Evolutionary conservation across 1,140 invertebrate genomes (phyloP).

Genomic region (Halyomorpha halys): DNA sequence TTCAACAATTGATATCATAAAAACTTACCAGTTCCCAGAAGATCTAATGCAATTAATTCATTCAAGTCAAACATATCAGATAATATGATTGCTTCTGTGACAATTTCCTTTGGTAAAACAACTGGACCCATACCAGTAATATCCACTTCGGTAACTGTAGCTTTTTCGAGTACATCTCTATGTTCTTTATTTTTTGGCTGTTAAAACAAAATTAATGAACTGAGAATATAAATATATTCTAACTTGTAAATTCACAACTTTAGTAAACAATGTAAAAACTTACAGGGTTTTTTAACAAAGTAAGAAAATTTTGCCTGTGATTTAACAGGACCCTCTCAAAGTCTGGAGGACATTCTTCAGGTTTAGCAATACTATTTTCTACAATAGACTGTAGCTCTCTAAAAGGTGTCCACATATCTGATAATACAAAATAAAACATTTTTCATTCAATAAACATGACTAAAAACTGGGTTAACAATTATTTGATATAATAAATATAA

Average conservation of each 20-base stretch:
- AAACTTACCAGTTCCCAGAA: slow-evolving; percentile 61
- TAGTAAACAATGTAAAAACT: slow-evolving; percentile 35
- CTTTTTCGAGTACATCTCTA: slow-evolving; percentile 68
- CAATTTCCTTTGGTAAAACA: slow-evolving; percentile 67
- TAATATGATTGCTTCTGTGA: slow-evolving; percentile 83
- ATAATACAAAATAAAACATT: slow-evolving; percentile 30
- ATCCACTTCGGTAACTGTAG: slow-evolving; percentile 65
- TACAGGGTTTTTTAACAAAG: slow-evolving; percentile 78
- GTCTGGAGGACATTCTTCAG: slow-evolving; percentile 50
- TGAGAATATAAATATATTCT: slow-evolving; percentile 37
- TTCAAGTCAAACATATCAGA: slow-evolving; percentile 93
- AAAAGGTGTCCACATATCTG: slow-evolving; percentile 80
- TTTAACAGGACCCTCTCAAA: slow-evolving; percentile 67
- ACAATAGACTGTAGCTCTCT: slow-evolving; percentile 67
- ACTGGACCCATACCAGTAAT: slow-evolving; percentile 64
- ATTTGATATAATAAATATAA: too few species aligned
- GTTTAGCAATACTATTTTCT: slow-evolving; percentile 55
- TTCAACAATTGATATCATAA: too few species aligned
- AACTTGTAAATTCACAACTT: neutral
- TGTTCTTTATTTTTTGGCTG: slow-evolving; percentile 67
- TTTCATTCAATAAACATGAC: too few species aligned
- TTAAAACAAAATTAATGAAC: slow-evolving; percentile 47
- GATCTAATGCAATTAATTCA: slow-evolving; percentile 78
- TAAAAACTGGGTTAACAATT: too few species aligned
- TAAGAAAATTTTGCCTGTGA: slow-evolving; percentile 80